phyloP scores from a whole-genome alignment of 2,888 invertebrate genomes.

The Cotesia congregata region DNA sequence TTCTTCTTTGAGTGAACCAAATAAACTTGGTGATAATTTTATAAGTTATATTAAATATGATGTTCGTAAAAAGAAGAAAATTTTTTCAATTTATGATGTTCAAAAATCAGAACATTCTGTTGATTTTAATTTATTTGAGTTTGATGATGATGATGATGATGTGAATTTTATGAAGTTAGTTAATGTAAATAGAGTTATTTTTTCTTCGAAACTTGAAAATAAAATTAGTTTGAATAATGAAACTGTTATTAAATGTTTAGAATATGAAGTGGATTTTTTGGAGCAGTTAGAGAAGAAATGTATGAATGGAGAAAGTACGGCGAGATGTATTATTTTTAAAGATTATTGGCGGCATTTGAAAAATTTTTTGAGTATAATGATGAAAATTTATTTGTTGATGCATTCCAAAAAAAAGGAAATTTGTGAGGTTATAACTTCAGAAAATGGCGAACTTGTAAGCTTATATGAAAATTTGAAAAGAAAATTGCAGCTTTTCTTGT shows the following conservation, averaged over 20 bases:
- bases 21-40: background rate
- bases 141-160: background rate
- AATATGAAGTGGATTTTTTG: conserved; percentile 14
- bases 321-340: background rate
- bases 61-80: background rate
- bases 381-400: conserved; percentile 2
- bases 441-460: background rate
- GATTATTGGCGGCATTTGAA: conserved; percentile 18
- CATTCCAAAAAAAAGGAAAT: background rate
- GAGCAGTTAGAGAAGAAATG: background rate
- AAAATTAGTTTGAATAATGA: background rate
- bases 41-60: background rate
- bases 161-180: background rate
- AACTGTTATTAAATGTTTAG: background rate
- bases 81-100: background rate
- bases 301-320: background rate
- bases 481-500: background rate
- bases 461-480: background rate
- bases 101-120: background rate
- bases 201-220: background rate
- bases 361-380: conserved; percentile 3
- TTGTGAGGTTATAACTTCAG: background rate
- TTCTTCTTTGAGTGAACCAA: background rate
- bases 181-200: background rate
- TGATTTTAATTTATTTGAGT: background rate